A percentile compares a stretch with the other conserved stretches of the same genome.
phyloP scores from a whole-genome alignment of 2,113 vertebrate species.

The Gasterosteus aculeatus region DNA sequence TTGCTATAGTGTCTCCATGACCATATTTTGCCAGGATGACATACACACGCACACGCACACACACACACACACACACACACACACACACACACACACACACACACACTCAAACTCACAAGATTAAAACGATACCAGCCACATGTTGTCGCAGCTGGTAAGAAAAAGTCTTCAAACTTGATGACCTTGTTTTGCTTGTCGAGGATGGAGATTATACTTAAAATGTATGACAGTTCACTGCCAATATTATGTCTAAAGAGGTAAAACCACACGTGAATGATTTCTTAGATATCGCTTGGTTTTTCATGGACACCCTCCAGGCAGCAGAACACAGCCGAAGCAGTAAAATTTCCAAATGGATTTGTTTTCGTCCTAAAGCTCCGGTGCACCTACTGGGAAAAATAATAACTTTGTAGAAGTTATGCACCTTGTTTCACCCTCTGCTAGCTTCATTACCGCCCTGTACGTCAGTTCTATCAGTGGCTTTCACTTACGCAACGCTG shows the following conservation, averaged over 20 bases:
- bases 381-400: constrained; percentile 65
- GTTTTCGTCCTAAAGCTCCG: constrained; percentile 61
- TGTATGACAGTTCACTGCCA: constrained; percentile 38
- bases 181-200: constrained; percentile 32
- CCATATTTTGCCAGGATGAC: neutral
- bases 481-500: constrained; percentile 41
- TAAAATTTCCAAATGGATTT: constrained; percentile 64
- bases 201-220: constrained; percentile 41
- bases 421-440: constrained; percentile 72
- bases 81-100: neutral
- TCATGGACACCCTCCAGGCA: constrained; percentile 64
- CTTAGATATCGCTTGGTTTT: constrained; percentile 66
- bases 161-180: constrained; percentile 30
- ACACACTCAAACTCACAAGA: neutral
- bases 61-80: neutral
- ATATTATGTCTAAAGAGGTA: constrained; percentile 57
- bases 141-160: neutral
- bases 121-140: constrained; percentile 1
- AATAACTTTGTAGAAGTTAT: constrained; percentile 61
- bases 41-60: neutral
- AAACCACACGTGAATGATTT: constrained; percentile 62
- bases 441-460: constrained; percentile 49
- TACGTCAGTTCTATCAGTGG: constrained; percentile 38
- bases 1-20: neutral
- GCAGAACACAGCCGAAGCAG: constrained; percentile 46